phyloP scores from a whole-genome alignment of 2,113 vertebrate species.

The Etheostoma spectabile region DNA sequence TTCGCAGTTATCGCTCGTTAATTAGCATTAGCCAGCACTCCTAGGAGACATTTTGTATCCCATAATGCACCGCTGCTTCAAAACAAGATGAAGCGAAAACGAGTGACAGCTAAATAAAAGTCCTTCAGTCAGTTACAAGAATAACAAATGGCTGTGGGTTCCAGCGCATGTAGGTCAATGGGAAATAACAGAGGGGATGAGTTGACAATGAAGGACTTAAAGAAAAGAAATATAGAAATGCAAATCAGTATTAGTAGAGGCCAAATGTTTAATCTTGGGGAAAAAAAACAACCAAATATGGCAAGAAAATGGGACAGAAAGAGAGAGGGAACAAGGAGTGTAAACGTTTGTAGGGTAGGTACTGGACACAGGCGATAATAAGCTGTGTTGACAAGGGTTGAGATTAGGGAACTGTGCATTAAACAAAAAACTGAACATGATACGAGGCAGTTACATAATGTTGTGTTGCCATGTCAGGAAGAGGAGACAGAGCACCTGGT shows the following conservation, averaged over 20 bases:
- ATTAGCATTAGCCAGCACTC: conserved; percentile 37
- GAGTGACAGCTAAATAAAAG: background rate
- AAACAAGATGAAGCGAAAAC: conserved; percentile 23
- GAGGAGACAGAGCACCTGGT: background rate
- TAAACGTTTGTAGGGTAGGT: background rate
- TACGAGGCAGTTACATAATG: too few species aligned
- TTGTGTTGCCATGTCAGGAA: background rate
- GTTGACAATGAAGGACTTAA: too few species aligned
- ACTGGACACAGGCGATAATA: background rate
- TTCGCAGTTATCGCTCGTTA: background rate
- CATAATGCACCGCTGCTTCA: conserved; percentile 68
- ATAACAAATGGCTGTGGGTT: too few species aligned
- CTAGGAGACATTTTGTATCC: conserved; percentile 76
- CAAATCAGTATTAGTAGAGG: too few species aligned
- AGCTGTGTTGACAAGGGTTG: background rate
- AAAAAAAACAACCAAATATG: too few species aligned
- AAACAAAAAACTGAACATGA: background rate
- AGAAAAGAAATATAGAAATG: too few species aligned
- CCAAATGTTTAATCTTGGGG: too few species aligned
- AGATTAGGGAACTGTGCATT: background rate
- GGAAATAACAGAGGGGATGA: too few species aligned
- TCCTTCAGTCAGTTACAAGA: too few species aligned
- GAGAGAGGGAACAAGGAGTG: background rate
- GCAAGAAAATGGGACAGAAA: too few species aligned
- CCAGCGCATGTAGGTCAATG: too few species aligned